Conservation (phyloP, 2,113 vertebrate genomes). For the Brienomyrus brachyistius region DNA sequence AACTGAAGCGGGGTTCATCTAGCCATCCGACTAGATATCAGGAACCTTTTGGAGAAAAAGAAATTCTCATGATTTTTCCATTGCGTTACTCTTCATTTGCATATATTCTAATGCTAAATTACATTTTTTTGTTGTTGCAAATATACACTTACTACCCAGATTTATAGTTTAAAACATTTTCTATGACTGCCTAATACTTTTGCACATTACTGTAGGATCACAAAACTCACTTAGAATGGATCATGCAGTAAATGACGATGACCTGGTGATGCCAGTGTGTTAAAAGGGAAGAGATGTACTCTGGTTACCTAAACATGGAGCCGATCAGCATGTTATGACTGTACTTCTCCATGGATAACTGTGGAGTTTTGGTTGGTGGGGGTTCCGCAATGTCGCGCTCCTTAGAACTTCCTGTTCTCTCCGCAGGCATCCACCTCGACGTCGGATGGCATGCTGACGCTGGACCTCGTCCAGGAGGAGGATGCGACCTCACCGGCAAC, state of each 20-base stretch:
- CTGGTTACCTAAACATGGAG: background rate
- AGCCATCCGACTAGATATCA: background rate
- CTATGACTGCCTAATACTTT: background rate
- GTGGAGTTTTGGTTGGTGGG: background rate
- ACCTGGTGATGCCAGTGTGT: background rate
- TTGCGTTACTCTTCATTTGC: background rate
- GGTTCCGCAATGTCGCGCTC: background rate
- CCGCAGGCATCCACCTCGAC: conserved; percentile 82
- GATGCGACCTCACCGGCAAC: conserved; percentile 57
- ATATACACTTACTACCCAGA: background rate
- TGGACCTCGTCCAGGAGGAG: conserved; percentile 90
- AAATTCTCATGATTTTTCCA: background rate
- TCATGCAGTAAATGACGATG: background rate
- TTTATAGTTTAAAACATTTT: background rate
- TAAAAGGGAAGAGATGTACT: background rate
- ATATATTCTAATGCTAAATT: background rate
- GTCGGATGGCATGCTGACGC: conserved; percentile 82
- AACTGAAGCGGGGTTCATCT: background rate
- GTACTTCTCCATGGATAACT: background rate
- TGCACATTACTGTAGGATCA: background rate
- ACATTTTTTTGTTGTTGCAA: background rate
- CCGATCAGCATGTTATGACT: background rate
- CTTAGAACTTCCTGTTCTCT: background rate
- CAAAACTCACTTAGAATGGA: background rate
- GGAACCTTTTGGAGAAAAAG: background rate